Percentiles rank a stretch among this genome's conserved stretches.
Conservation (phyloP, 2,888 invertebrate genomes). For the Dynastes hyllus region DNA sequence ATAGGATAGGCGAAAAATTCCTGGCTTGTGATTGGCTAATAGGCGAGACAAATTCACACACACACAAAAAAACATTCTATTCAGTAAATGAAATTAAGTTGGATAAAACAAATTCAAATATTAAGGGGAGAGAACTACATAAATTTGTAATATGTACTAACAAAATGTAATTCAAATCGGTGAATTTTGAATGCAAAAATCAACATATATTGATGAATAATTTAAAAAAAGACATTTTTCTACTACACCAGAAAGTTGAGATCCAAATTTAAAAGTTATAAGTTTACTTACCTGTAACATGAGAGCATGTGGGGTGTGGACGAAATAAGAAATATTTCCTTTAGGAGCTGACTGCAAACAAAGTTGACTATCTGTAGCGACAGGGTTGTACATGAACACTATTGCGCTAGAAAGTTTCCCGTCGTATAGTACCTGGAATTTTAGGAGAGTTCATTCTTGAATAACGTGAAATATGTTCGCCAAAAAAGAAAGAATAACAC, state of each 20-base stretch:
- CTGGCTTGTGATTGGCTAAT: no score
- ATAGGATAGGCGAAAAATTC: no score
- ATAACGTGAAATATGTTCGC: conserved; percentile 5
- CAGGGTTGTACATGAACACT: conserved; percentile 99
- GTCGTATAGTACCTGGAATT: conserved; percentile 94
- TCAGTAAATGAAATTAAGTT: no score
- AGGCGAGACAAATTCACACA: no score
- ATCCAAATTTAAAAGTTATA: not conserved
- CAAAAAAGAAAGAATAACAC: conserved; percentile 1
- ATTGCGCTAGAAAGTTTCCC: conserved; percentile 97
- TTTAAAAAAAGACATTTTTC: conserved; percentile 15
- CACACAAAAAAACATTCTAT: no score
- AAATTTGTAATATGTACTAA: no score
- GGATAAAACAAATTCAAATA: no score
- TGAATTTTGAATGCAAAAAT: no score
- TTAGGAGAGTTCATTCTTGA: conserved; percentile 12
- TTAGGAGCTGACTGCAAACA: conserved; percentile 99
- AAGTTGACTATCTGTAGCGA: conserved; percentile 98
- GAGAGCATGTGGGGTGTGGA: conserved; percentile 99
- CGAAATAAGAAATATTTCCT: conserved; percentile 97
- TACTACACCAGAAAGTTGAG: no score
- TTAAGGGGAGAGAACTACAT: no score
- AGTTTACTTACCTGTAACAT: conserved; percentile 89
- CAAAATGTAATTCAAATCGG: no score
- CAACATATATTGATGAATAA: no score